phyloP scores from a whole-genome alignment of 1,140 invertebrate genomes.

The Penaeus japonicus region DNA sequence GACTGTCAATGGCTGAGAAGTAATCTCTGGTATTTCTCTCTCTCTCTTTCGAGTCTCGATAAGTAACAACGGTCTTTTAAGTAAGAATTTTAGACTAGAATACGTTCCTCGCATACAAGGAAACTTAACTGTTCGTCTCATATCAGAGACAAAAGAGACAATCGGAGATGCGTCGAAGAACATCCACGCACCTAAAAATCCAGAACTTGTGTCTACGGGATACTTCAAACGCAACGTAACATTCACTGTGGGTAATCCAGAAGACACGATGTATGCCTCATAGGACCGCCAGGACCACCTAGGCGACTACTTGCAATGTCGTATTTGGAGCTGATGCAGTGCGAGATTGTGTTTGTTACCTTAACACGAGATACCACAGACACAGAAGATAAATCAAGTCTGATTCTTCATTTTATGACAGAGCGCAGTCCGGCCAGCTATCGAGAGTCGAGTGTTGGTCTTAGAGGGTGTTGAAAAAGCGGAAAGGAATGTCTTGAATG shows the following conservation, averaged over 20 bases:
- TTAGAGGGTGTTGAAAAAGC: conserved; percentile 97
- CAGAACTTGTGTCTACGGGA: too few relatives aligned
- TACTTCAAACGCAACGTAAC: conserved; percentile 69
- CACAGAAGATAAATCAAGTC: conserved; percentile 87
- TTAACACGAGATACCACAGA: conserved; percentile 96
- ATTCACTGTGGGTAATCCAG: conserved; percentile 93
- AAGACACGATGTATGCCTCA: conserved; percentile 96
- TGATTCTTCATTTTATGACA: conserved; percentile 82
- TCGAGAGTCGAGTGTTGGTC: conserved; percentile 84
- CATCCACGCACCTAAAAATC: too few relatives aligned
- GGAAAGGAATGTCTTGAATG: conserved; percentile 96
- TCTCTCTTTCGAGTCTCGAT: too few relatives aligned
- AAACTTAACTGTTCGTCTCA: too few relatives aligned
- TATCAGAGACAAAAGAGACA: too few relatives aligned
- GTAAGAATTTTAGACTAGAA: too few relatives aligned
- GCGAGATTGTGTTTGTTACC: conserved; percentile 92
- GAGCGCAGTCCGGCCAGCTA: conserved; percentile 54
- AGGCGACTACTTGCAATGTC: conserved; percentile 63
- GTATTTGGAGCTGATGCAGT: conserved; percentile 77
- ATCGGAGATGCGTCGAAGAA: too few relatives aligned
- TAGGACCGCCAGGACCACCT: conserved; percentile 86
- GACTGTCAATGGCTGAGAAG: too few relatives aligned
- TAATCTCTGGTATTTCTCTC: too few relatives aligned
- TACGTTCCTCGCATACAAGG: too few relatives aligned
- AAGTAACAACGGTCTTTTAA: too few relatives aligned